Evolutionary conservation across 2,888 invertebrate genomes (phyloP).

Genomic region (Sepiola atlantica): DNA sequence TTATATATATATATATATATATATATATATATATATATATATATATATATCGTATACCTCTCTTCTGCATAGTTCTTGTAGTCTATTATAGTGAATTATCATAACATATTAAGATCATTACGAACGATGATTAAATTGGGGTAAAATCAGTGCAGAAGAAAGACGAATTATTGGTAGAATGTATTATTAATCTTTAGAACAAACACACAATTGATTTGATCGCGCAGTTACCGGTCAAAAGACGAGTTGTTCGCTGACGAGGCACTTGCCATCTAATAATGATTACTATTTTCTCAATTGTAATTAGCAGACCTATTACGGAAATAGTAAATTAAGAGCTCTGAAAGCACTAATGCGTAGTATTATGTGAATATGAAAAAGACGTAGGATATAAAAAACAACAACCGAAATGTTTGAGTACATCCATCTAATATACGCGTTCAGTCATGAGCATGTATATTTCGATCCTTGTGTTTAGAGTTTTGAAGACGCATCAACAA

Average conservation of each 20-base stretch:
- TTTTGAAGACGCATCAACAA: too few species aligned
- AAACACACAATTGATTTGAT: conserved; percentile 3
- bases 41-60: too few species aligned
- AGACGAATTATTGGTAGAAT: background rate
- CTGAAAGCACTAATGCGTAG: background rate
- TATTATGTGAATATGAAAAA: too few species aligned
- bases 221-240: background rate
- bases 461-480: too few species aligned
- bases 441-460: too few species aligned
- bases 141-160: background rate
- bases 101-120: background rate
- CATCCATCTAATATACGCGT: too few species aligned
- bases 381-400: too few species aligned
- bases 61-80: background rate
- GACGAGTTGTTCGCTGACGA: background rate
- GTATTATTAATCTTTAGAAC: background rate
- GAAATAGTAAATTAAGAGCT: background rate
- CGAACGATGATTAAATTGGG: background rate
- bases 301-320: background rate
- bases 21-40: background rate
- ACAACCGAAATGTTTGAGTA: too few species aligned
- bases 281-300: background rate
- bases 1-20: too few species aligned
- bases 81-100: background rate
- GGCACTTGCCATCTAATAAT: background rate